A percentile compares a stretch with the other conserved stretches of the same genome.
phyloP scores from a whole-genome alignment of 2,113 vertebrate genomes.

The Trematocara nigrifrons region DNA sequence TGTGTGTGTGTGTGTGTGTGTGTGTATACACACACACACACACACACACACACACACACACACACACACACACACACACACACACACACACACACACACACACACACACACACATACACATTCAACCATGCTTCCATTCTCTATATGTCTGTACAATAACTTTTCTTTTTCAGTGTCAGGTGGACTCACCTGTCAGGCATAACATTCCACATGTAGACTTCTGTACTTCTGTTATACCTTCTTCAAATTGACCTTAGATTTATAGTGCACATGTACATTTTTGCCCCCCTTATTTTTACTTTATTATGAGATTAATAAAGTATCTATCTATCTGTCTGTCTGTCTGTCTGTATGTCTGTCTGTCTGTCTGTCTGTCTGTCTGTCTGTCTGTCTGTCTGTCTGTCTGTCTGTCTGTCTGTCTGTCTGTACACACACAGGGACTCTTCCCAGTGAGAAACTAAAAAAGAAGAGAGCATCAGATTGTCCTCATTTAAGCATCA shows the following conservation, averaged over 20 bases:
- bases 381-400: too few species aligned
- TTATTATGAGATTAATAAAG: neutral
- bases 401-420: too few species aligned
- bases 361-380: too few species aligned
- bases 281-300: neutral
- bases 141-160: neutral
- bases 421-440: neutral
- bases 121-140: neutral
- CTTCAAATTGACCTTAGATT: neutral
- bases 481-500: constrained; percentile 6
- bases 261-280: neutral
- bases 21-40: too few species aligned
- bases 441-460: neutral
- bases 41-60: neutral
- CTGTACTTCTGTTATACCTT: neutral
- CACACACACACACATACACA: neutral
- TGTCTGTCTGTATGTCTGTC: too few species aligned
- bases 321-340: neutral
- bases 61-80: neutral
- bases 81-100: neutral
- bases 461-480: constrained; percentile 4
- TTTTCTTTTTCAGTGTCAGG: neutral
- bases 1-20: too few species aligned
- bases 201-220: neutral
- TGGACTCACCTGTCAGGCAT: neutral